These are phyloP conservation scores for Aethina tumida DNA, from an alignment of 1,140 invertebrate genomes.

Conservation along the genomic window DNA sequence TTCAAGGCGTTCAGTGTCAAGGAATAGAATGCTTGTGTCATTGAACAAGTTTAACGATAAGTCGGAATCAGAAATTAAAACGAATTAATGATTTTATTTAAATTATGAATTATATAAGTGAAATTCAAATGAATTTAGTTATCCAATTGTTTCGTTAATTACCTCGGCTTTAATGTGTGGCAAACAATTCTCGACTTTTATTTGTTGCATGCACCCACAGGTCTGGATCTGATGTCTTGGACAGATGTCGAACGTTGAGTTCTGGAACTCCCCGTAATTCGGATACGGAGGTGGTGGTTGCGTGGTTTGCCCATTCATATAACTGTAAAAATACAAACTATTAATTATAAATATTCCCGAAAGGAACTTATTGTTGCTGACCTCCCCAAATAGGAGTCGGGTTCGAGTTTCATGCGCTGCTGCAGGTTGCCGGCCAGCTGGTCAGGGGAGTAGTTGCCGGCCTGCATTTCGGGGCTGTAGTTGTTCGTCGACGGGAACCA, in stretches of 20 bases:
- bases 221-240: conserved; percentile 51
- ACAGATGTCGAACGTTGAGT: conserved; percentile 43
- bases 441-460: conserved; percentile 40
- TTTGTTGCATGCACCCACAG: conserved; percentile 43
- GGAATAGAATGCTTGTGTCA: no score
- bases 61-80: no score
- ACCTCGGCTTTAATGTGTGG: no score
- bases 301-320: conserved; percentile 41
- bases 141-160: no score
- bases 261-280: conserved; percentile 38
- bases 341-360: conserved; percentile 7
- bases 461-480: conserved; percentile 29
- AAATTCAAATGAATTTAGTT: no score
- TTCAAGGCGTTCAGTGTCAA: no score
- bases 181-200: conserved; percentile 35
- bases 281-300: conserved; percentile 47
- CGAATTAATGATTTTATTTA: no score
- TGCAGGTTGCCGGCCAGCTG: conserved; percentile 69
- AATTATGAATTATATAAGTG: no score
- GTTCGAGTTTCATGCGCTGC: conserved; percentile 75
- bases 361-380: neutral
- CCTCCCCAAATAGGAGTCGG: conserved; percentile 56
- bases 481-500: conserved; percentile 45
- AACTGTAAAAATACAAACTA: conserved; percentile 31
- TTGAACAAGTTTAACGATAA: no score